These are phyloP conservation scores for Burhinus oedicnemus DNA, from an alignment of 2,113 vertebrate species.

Conservation along the genomic window DNA sequence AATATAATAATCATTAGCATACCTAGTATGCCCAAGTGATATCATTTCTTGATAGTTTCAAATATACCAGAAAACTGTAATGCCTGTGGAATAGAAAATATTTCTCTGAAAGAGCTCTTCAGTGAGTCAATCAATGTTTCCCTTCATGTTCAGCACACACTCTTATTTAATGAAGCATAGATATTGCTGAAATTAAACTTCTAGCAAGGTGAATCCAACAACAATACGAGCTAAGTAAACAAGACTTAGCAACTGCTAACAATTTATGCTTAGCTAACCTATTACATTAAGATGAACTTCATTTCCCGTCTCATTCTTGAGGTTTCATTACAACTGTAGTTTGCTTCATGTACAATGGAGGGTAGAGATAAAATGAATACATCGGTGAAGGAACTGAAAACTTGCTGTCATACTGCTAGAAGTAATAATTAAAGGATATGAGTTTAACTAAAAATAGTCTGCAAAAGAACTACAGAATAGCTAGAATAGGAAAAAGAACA, in stretches of 20 bases:
- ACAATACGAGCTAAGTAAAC: not conserved
- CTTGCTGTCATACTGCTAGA: not conserved
- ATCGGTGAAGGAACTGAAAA: not conserved
- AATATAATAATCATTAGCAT: not conserved
- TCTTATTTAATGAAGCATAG: not conserved
- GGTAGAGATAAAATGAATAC: not conserved
- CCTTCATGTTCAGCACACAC: not conserved
- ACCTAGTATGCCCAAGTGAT: not conserved
- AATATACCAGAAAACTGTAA: not conserved
- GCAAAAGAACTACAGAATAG: not conserved
- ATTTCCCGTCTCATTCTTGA: not conserved
- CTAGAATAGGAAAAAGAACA: not conserved
- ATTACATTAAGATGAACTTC: not conserved
- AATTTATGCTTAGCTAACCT: not conserved
- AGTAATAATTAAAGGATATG: not conserved
- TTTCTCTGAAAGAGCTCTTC: not conserved
- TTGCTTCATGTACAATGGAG: not conserved
- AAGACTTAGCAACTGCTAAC: not conserved
- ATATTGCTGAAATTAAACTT: not conserved
- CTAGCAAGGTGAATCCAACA: not conserved
- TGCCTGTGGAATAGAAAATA: not conserved
- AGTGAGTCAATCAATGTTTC: not conserved
- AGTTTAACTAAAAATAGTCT: not conserved
- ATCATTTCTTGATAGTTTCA: not conserved
- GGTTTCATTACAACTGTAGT: not conserved